Conservation (phyloP, 2,797 vertebrate genomes). For the Poecilia picta region DNA sequence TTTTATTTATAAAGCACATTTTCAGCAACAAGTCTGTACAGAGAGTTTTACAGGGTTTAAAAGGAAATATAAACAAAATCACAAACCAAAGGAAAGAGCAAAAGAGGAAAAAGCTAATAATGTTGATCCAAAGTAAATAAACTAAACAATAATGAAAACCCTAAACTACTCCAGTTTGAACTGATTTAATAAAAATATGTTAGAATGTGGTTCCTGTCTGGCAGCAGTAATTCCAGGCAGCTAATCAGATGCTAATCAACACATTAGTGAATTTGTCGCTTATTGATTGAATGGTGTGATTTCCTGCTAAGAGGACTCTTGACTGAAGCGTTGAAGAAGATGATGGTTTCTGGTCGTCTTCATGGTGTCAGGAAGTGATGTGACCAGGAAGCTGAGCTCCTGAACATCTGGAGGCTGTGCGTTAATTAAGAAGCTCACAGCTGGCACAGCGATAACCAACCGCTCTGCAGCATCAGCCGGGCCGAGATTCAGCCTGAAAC, state of each 20-base stretch:
- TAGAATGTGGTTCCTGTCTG: conserved; percentile 24
- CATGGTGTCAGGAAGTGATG: not conserved
- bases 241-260: not conserved
- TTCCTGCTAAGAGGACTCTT: not conserved
- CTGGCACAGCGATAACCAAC: conserved; percentile 68
- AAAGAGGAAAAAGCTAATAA: too few species aligned
- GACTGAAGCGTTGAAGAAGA: not conserved
- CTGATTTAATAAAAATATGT: not conserved
- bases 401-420: conserved; percentile 50
- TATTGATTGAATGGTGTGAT: not conserved
- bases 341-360: not conserved
- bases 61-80: too few species aligned
- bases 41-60: too few species aligned
- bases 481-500: conserved; percentile 69
- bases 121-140: too few species aligned
- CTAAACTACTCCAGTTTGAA: not conserved
- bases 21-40: too few species aligned
- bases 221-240: conserved; percentile 31
- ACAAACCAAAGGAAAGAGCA: too few species aligned
- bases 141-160: too few species aligned
- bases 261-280: not conserved
- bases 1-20: too few species aligned
- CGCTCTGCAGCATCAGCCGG: conserved; percentile 58
- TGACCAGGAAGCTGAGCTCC: conserved; percentile 42
- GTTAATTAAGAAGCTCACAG: conserved; percentile 71